Base-by-base conservation (phyloP, 2,797 vertebrate species). In the Gymnoscopelus braueri region DNA sequence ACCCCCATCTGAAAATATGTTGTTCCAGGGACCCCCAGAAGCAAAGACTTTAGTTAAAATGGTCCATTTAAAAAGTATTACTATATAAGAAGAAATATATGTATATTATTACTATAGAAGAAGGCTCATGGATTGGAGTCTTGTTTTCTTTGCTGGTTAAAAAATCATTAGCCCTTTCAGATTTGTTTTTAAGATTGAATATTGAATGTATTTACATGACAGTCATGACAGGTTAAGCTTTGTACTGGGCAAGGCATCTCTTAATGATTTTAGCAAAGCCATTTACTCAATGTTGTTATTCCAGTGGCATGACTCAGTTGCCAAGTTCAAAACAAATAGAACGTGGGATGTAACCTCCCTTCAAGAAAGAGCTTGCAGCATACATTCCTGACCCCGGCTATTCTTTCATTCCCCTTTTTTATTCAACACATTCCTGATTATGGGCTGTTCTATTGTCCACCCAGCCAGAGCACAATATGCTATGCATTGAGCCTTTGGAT, bases 271-370 rank as follows among this genome's bases (percentile, higher is more conserved):
- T 23, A 50, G 13, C 56, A 51, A 71, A 69, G 51, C 52, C 32
- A 44, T 83, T 39, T 63, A 58, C 74, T 73, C 70, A 83, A 63
- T 72, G 52, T 69, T 75, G 65, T 78, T 79, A 81, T 78, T 79
- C 74, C 72, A 56, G 63, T 23, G 63, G 63, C 60, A 12, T 32
- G 24, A 65, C 65, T 79, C 53, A 59, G 72, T 39, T 75, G 65
- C 80, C 63, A 77, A 83, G 72, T 74, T 69, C 79, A 80, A 85
- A 89, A 89, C 79, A 87, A 91, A 88, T 63, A 87, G 87, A 81
- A 85, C 84, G 85, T 82, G 74, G 84, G 68, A 71, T 72, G 77
- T 72, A 71, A 57, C 72, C 73, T 81, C 69, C 81, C n/a, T 4
- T 79, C 79, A 81, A 80, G 67, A 86, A 83, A 83, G 78, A 76